A percentile compares a stretch with the other conserved stretches of the same genome.
Conservation (phyloP, 2,113 vertebrate genomes). For the Equus quagga region DNA sequence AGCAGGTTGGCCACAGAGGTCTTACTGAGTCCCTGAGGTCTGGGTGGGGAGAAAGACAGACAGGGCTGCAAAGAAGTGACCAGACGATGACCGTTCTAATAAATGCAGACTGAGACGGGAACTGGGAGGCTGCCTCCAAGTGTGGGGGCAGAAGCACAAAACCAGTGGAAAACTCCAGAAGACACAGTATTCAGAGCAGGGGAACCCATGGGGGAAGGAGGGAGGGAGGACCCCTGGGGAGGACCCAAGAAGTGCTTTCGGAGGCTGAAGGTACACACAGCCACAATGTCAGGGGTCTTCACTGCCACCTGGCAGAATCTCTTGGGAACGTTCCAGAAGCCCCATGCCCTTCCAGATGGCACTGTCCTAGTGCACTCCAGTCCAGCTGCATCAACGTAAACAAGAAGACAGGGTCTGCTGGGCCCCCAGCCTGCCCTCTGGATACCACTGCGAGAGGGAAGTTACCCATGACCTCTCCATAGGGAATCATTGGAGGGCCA, state of each 20-base stretch:
- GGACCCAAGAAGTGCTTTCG: not conserved
- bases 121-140: not conserved
- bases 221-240: not conserved
- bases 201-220: not conserved
- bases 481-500: not conserved
- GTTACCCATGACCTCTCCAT: fast-evolving
- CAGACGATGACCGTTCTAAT: fast-evolving
- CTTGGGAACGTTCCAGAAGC: not conserved
- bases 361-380: fast-evolving
- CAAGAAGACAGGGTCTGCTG: fast-evolving
- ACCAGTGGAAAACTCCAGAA: not conserved
- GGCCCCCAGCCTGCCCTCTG: not conserved
- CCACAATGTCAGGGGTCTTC: fast-evolving
- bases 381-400: not conserved
- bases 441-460: not conserved
- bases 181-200: not conserved
- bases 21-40: not conserved
- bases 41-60: not conserved
- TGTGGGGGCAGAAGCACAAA: not conserved
- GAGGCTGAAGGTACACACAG: not conserved
- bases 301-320: fast-evolving
- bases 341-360: fast-evolving
- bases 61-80: not conserved
- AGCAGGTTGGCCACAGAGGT: fast-evolving
- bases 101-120: fast-evolving